Conservation (phyloP, 35 echinoderm and acorn worm species). For the Strongylocentrotus purpuratus region DNA sequence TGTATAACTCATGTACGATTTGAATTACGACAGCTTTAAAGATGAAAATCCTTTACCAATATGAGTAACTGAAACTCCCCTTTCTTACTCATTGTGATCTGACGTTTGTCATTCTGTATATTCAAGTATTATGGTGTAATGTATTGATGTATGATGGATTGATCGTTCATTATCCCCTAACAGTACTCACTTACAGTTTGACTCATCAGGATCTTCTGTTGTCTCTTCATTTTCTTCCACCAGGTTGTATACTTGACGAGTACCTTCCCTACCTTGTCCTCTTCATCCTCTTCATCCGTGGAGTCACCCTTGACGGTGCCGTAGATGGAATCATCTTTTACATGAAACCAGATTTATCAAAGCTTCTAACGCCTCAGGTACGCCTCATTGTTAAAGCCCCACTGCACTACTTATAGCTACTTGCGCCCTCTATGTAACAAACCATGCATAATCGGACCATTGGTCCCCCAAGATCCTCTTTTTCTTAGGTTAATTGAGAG, state of each 20-base stretch:
- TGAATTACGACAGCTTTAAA: too few species aligned
- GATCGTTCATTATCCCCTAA: not conserved
- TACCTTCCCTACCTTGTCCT: constrained; percentile 72
- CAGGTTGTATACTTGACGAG: constrained; percentile 90
- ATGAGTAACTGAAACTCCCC: not conserved
- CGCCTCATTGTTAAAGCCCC: not conserved
- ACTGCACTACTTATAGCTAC: too few species aligned
- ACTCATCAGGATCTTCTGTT: not conserved
- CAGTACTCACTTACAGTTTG: not conserved
- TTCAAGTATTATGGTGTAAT: too few species aligned
- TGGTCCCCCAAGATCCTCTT: too few species aligned
- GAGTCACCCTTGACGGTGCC: constrained; percentile 79
- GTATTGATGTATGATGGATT: too few species aligned
- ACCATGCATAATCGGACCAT: too few species aligned
- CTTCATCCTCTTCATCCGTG: constrained; percentile 66
- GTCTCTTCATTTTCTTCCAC: constrained; percentile 12
- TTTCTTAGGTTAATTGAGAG: too few species aligned
- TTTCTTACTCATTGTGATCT: not conserved
- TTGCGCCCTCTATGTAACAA: too few species aligned
- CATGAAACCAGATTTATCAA: constrained; percentile 70
- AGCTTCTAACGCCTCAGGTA: constrained; percentile 63
- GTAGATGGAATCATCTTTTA: constrained; percentile 81
- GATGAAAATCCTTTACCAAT: too few species aligned
- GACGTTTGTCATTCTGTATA: not conserved
- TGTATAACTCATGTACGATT: too few species aligned